Evolutionary conservation across 1,140 invertebrate species (phyloP), one percentile per base, ranked within the genome.

Genomic region (Drosophila serrata): DNA sequence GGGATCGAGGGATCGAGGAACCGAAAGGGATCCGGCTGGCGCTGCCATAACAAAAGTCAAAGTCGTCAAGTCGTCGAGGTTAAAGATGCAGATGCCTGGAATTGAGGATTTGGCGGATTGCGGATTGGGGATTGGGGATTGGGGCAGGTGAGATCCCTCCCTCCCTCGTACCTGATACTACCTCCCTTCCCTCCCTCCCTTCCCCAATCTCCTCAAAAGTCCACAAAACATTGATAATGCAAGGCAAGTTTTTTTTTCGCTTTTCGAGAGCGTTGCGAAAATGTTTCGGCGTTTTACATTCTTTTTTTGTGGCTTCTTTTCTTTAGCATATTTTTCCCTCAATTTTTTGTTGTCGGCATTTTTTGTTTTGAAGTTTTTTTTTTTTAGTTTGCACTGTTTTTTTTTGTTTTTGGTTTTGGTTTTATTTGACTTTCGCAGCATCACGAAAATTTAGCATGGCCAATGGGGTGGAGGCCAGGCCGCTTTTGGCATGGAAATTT

Each of bases 341-440:
- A 22, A 70, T 56, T 59, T 58, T 57, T 55, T 57, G 12, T 58
- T 64, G 80, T 82, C 80, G 80, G 80, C 75, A 79, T 82, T 79
- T 79, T 82, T 75, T 35, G 63, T 68, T 82, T 82, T 82, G 80
- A 82, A 74, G 80, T 82, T 68, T 67, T 40, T 70, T 15, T 75
- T 82, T 68, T 67, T 40, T 70, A 12, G 17, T 24, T 42, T 29
- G n/a, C 15, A 12, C 24, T 29, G 37, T 29, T 27, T 48, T 57
- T 37, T 67, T 68, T 60, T 64, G 40, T 22, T 33, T 29, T 48
- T n/a, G 35, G 56, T 61, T 56, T 57, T 40, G 51, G 37, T 60
- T 82, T 75, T 79, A 79, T 82, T 82, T 82, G 80, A 82, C 75
- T 82, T 82, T 82, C 60, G 81, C 81, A 82, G 80, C 81, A 79